Conservation (phyloP, 2,113 vertebrate genomes). For the Labeo rohita region DNA sequence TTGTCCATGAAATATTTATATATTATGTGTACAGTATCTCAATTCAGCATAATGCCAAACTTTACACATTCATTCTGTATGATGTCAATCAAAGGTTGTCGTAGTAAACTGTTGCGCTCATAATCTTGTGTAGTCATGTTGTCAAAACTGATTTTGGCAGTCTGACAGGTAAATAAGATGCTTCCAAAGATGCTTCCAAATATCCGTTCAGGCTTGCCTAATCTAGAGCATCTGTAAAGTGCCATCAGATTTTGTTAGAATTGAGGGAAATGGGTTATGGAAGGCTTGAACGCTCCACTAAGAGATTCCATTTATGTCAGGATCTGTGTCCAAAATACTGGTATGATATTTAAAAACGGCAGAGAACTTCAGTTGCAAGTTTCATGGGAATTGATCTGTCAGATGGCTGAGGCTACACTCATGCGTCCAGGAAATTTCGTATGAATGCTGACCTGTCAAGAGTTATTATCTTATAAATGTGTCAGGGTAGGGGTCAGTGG, state of each 20-base stretch:
- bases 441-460: background rate
- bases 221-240: slow-evolving; percentile 18
- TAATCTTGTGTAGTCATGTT: background rate
- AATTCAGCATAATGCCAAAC: background rate
- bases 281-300: slow-evolving; percentile 17
- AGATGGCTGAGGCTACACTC: background rate
- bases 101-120: background rate
- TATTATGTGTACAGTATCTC: background rate
- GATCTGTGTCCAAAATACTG: slow-evolving; percentile 1
- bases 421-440: background rate
- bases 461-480: slow-evolving; percentile 1
- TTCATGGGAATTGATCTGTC: slow-evolving; percentile 23
- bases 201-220: slow-evolving; percentile 4
- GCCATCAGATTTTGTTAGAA: background rate
- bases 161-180: background rate
- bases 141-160: background rate
- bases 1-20: background rate
- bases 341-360: background rate
- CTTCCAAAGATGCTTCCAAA: background rate
- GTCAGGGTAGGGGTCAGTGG: background rate
- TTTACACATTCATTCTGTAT: background rate
- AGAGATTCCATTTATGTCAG: background rate
- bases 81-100: background rate
- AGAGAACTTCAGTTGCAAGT: background rate
- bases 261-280: background rate